These are phyloP conservation scores for Lindbergichthys nudifrons DNA, from an alignment of 2,797 vertebrate genomes.

Conservation along the genomic window DNA sequence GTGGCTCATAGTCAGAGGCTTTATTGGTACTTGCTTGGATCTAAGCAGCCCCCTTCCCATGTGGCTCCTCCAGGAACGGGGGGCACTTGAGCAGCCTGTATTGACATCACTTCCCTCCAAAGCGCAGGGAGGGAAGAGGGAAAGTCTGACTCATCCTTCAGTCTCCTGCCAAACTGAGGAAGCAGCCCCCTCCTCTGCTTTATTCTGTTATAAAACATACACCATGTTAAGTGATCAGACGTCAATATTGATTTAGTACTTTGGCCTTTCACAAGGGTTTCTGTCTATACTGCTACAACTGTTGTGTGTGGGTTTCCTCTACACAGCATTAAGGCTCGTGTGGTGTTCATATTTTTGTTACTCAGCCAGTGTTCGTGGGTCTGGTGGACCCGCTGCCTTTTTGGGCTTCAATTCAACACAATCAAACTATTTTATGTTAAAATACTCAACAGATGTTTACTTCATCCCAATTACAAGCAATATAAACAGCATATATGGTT, in stretches of 20 bases:
- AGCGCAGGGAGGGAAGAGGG: slow-evolving; percentile 73
- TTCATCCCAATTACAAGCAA: too few species aligned
- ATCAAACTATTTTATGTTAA: too few species aligned
- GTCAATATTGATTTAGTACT: slow-evolving; percentile 31
- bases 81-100: slow-evolving; percentile 70
- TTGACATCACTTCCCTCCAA: slow-evolving; percentile 82
- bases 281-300: background rate
- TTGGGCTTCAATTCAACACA: too few species aligned
- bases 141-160: slow-evolving; percentile 84
- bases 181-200: slow-evolving; percentile 61
- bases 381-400: too few species aligned
- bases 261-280: slow-evolving; percentile 26
- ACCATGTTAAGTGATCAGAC: slow-evolving; percentile 48
- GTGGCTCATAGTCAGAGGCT: slow-evolving; percentile 45
- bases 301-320: too few species aligned
- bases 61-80: slow-evolving; percentile 69
- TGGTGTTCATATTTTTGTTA: too few species aligned
- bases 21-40: slow-evolving; percentile 54
- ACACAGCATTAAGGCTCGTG: too few species aligned
- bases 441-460: too few species aligned
- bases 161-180: slow-evolving; percentile 74
- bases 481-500: too few species aligned
- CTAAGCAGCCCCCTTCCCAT: slow-evolving; percentile 43
- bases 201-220: slow-evolving; percentile 40
- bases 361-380: too few species aligned